Conservation (phyloP, 1,140 invertebrate species). For the Pinna nobilis region DNA sequence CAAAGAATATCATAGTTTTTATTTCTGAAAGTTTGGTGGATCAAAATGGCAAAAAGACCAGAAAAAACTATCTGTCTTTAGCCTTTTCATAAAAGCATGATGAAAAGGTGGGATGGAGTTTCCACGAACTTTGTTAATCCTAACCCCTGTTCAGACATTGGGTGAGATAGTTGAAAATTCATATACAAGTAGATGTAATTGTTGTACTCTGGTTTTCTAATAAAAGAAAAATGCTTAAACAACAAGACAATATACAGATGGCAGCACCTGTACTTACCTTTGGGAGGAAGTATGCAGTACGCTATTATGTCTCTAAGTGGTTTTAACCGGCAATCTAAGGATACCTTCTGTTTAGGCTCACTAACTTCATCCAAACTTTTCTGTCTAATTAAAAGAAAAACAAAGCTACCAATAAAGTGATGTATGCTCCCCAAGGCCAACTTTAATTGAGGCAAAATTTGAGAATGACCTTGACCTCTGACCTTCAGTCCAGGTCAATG, state of each 20-base stretch:
- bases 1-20: no score
- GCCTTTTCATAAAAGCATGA: background rate
- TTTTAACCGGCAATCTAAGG: conserved; percentile 13
- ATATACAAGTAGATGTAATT: background rate
- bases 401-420: no score
- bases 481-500: no score
- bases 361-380: conserved; percentile 21
- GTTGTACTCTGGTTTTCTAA: background rate
- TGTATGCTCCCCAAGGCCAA: no score
- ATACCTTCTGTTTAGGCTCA: conserved; percentile 17
- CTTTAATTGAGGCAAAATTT: no score
- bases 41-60: no score
- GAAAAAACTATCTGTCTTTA: no score
- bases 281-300: conserved; percentile 30
- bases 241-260: no score
- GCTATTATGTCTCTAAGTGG: conserved; percentile 32
- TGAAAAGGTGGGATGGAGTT: background rate
- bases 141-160: background rate
- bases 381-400: conserved; percentile 12
- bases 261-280: conserved; percentile 25
- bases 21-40: no score
- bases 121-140: background rate
- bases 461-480: no score
- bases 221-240: no score
- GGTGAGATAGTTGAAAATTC: background rate